A percentile compares a stretch with the other conserved stretches of the same genome.
Evolutionary conservation across 1,140 invertebrate genomes (phyloP).

Genomic region (Drosophila albomicans): DNA sequence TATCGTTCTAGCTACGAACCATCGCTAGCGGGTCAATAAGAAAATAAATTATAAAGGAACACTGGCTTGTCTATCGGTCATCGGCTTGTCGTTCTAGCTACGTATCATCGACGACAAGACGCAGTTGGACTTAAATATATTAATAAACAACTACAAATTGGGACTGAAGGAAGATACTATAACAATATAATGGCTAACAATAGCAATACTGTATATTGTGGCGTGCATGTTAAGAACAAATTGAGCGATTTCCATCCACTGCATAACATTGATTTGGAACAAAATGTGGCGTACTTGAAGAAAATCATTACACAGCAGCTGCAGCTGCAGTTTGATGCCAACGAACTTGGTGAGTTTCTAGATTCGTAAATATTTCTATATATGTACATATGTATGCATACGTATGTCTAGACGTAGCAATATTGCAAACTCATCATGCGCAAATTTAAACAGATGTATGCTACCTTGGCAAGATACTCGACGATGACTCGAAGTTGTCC

Average conservation of each 20-base stretch:
- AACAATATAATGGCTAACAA: constrained; percentile 33
- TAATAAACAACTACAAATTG: constrained; percentile 51
- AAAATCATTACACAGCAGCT: constrained; percentile 64
- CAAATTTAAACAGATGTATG: constrained; percentile 63
- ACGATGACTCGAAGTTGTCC: constrained; percentile 54
- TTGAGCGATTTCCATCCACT: constrained; percentile 71
- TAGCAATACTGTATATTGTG: constrained; percentile 68
- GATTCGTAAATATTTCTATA: constrained; percentile 1
- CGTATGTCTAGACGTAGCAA: neutral
- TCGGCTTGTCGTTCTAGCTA: neutral
- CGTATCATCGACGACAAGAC: constrained; percentile 7
- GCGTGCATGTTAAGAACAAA: constrained; percentile 73
- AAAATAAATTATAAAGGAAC: constrained; percentile 9
- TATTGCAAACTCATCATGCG: constrained; percentile 63
- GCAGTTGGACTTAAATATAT: constrained; percentile 12
- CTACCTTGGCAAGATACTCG: constrained; percentile 65
- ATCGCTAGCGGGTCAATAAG: constrained; percentile 18
- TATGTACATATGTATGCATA: neutral
- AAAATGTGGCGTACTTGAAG: constrained; percentile 72
- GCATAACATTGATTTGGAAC: constrained; percentile 69
- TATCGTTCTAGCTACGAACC: constrained; percentile 31
- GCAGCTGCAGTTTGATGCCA: constrained; percentile 69
- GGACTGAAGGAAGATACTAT: neutral
- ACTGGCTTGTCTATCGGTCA: no score
- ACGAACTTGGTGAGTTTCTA: constrained; percentile 69